phyloP scores from a whole-genome alignment of 2,113 vertebrate species.

The Nannospalax galili region DNA sequence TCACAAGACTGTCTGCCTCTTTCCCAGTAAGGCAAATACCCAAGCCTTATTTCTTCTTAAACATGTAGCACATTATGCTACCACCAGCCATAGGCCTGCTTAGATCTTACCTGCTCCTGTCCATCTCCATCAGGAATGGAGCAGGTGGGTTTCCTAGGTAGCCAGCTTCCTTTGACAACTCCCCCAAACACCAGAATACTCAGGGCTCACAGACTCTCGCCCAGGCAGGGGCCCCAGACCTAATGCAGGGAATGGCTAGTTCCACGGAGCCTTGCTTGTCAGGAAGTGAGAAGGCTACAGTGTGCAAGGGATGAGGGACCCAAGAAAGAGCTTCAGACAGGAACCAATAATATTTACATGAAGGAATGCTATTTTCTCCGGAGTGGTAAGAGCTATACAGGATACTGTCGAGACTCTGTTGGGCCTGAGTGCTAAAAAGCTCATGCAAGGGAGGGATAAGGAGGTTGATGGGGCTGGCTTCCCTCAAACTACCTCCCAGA shows the following conservation, averaged over 20 bases:
- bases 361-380: too few relatives aligned
- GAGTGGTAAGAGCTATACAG: neutral
- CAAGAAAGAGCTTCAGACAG: neutral
- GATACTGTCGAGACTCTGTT: neutral
- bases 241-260: neutral
- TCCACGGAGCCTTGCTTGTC: neutral
- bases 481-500: too few relatives aligned
- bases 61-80: too few relatives aligned
- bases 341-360: neutral
- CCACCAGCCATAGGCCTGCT: too few relatives aligned
- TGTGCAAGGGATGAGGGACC: neutral
- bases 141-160: neutral
- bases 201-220: neutral
- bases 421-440: neutral
- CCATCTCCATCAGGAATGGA: neutral
- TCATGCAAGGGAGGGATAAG: neutral
- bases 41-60: neutral
- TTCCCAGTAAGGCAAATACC: neutral
- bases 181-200: too few relatives aligned
- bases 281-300: neutral
- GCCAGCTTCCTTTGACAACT: neutral
- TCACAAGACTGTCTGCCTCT: neutral
- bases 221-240: too few relatives aligned
- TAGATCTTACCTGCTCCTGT: fast-evolving
- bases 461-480: neutral